phyloP scores from a whole-genome alignment of 1,140 invertebrate species.

The Vanessa tameamea region DNA sequence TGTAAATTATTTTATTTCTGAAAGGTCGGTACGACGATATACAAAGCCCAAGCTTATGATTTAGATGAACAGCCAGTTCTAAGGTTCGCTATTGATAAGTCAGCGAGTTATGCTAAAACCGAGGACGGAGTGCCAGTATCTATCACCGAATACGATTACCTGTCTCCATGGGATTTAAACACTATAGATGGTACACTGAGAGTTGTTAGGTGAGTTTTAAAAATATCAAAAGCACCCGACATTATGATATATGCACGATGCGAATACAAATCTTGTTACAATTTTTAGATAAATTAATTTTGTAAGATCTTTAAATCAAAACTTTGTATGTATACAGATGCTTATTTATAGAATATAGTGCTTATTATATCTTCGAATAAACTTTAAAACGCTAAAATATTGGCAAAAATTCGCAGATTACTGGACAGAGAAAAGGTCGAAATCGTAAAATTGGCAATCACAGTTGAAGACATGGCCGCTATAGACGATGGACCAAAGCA shows the following conservation, averaged over 20 bases:
- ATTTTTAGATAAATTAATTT: too few species aligned
- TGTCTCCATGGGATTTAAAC: conserved; percentile 87
- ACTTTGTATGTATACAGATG: too few species aligned
- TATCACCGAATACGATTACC: conserved; percentile 86
- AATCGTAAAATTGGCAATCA: conserved; percentile 86
- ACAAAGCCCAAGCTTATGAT: conserved; percentile 87
- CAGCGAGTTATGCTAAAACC: conserved; percentile 87
- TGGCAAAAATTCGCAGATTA: conserved; percentile 54
- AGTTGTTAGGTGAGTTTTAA: conserved; percentile 66
- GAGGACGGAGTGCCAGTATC: conserved; percentile 89
- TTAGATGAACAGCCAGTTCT: conserved; percentile 89
- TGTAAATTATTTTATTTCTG: not conserved
- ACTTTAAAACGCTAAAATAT: not conserved
- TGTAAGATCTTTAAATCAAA: too few species aligned
- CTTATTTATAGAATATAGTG: too few species aligned
- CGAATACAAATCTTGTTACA: too few species aligned
- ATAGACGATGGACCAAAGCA: conserved; percentile 85
- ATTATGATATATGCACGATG: too few species aligned
- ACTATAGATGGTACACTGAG: conserved; percentile 87
- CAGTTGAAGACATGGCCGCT: conserved; percentile 92
- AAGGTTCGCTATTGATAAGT: conserved; percentile 86
- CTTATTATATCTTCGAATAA: too few species aligned
- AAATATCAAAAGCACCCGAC: too few species aligned
- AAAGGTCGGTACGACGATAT: conserved; percentile 86
- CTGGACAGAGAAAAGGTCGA: conserved; percentile 93